Conservation (phyloP, 2,888 invertebrate species). For the Hedychridium roseum region DNA sequence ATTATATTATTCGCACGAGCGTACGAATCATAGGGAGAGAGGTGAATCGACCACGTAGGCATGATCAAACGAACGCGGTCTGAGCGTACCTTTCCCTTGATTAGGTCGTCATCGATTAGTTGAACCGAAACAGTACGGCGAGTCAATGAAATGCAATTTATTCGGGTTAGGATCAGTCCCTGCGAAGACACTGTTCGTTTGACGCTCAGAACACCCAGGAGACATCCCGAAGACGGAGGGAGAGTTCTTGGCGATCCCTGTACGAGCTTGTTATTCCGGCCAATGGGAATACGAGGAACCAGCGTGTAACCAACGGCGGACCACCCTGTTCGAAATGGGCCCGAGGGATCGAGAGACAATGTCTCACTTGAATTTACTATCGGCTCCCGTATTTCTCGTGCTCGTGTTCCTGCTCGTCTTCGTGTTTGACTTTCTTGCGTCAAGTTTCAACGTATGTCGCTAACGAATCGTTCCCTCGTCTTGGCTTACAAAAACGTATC, state of each 20-base stretch:
- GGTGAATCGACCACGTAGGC: too few species aligned
- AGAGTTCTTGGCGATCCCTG: slow-evolving; percentile 18
- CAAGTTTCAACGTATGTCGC: too few species aligned
- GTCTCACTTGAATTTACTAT: slow-evolving; percentile 53
- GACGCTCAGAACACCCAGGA: slow-evolving; percentile 54
- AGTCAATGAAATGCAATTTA: slow-evolving; percentile 49
- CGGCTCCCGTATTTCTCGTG: slow-evolving; percentile 39
- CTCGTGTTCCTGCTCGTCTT: too few species aligned
- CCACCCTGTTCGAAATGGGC: slow-evolving; percentile 48
- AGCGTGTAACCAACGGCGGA: slow-evolving; percentile 36
- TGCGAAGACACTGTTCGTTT: slow-evolving; percentile 46
- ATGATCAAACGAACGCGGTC: too few species aligned
- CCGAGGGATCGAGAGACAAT: slow-evolving; percentile 44
- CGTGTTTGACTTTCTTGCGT: slow-evolving; percentile 42
- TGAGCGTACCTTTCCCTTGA: too few species aligned
- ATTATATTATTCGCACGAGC: too few species aligned
- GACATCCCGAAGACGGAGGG: slow-evolving; percentile 15
- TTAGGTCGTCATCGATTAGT: slow-evolving; percentile 35
- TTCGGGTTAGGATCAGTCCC: slow-evolving; percentile 45
- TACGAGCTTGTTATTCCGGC: slow-evolving; percentile 48
- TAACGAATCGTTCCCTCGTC: too few species aligned
- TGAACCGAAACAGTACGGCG: too few species aligned
- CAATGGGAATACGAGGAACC: slow-evolving; percentile 46
- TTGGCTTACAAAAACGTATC: too few species aligned
- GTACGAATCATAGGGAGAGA: too few species aligned